A percentile compares a stretch with the other conserved stretches of the same genome.
phyloP scores from a whole-genome alignment of 1,140 invertebrate genomes.

The Telenomus remus region DNA sequence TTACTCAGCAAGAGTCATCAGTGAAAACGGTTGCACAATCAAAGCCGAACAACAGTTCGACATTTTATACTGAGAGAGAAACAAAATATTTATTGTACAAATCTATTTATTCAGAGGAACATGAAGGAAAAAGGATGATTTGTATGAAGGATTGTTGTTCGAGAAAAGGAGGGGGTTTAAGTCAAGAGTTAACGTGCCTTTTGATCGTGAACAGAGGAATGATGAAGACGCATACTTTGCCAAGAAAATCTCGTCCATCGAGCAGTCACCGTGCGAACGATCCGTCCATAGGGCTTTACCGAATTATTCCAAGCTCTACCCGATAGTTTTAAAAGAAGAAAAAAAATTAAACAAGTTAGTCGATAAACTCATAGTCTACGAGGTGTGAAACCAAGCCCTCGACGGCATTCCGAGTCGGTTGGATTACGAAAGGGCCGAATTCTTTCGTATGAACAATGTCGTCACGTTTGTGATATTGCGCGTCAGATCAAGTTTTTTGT shows the following conservation, averaged over 20 bases:
- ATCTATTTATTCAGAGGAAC: no score
- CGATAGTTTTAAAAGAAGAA: slow-evolving; percentile 63
- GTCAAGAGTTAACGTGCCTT: slow-evolving; percentile 33
- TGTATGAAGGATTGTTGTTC: background rate
- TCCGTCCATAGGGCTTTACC: slow-evolving; percentile 70
- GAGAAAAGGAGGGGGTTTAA: no score
- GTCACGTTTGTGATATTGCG: slow-evolving; percentile 40
- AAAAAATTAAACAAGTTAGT: no score
- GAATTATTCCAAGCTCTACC: slow-evolving; percentile 70
- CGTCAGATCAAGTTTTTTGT: slow-evolving; percentile 23
- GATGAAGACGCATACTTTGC: slow-evolving; percentile 29
- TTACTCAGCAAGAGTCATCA: slow-evolving; percentile 94
- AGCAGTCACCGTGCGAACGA: slow-evolving; percentile 68
- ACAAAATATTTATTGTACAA: no score
- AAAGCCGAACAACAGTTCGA: background rate
- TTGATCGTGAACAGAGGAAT: slow-evolving; percentile 16
- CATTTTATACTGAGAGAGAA: no score
- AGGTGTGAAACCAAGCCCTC: slow-evolving; percentile 18
- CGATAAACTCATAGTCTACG: slow-evolving; percentile 40
- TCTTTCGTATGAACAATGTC: slow-evolving; percentile 27
- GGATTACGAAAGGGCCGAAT: slow-evolving; percentile 8
- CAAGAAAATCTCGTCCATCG: slow-evolving; percentile 67
- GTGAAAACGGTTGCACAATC: slow-evolving; percentile 45
- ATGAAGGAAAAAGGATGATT: background rate
- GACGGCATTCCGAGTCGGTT: slow-evolving; percentile 26